Conservation (phyloP, 2,888 invertebrate species). For the Drosophila peninsularis region DNA sequence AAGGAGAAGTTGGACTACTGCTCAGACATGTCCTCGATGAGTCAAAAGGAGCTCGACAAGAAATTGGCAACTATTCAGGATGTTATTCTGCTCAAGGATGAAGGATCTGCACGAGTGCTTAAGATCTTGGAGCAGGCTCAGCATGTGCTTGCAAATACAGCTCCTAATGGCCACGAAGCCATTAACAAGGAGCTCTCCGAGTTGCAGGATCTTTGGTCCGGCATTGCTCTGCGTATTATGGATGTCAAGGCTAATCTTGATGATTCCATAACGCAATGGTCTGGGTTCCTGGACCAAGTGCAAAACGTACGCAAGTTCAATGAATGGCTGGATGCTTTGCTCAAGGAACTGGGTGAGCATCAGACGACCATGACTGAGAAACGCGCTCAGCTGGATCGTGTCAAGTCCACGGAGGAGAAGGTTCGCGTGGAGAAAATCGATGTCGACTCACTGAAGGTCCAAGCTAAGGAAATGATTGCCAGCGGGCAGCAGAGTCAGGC, state of each 20-base stretch:
- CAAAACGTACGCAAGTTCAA: slow-evolving; percentile 93
- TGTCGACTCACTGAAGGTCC: slow-evolving; percentile 93
- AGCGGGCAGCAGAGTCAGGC: slow-evolving; percentile 94
- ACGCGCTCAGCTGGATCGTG: slow-evolving; percentile 92
- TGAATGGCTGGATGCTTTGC: slow-evolving; percentile 90
- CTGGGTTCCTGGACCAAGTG: slow-evolving; percentile 94
- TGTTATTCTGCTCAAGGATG: slow-evolving; percentile 94
- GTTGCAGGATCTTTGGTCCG: slow-evolving; percentile 96
- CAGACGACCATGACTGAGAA: slow-evolving; percentile 94
- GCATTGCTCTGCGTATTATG: slow-evolving; percentile 93
- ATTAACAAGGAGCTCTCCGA: slow-evolving; percentile 93
- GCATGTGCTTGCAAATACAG: slow-evolving; percentile 95
- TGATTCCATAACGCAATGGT: slow-evolving; percentile 96
- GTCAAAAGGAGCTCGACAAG: slow-evolving; percentile 93
- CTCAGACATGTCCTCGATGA: slow-evolving; percentile 91
- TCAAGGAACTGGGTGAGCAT: slow-evolving; percentile 90
- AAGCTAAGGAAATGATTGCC: slow-evolving; percentile 93
- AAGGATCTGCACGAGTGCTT: slow-evolving; percentile 95
- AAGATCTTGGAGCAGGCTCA: slow-evolving; percentile 95
- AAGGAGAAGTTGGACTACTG: slow-evolving; percentile 94
- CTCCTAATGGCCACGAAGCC: slow-evolving; percentile 93
- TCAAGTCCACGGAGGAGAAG: slow-evolving; percentile 94
- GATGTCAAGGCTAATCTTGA: slow-evolving; percentile 95
- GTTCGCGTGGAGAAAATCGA: slow-evolving; percentile 95
- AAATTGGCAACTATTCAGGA: slow-evolving; percentile 94